Percentiles rank a stretch among this genome's conserved stretches.
phyloP scores from a whole-genome alignment of 1,140 invertebrate species.

The Trigoniulus corallinus region DNA sequence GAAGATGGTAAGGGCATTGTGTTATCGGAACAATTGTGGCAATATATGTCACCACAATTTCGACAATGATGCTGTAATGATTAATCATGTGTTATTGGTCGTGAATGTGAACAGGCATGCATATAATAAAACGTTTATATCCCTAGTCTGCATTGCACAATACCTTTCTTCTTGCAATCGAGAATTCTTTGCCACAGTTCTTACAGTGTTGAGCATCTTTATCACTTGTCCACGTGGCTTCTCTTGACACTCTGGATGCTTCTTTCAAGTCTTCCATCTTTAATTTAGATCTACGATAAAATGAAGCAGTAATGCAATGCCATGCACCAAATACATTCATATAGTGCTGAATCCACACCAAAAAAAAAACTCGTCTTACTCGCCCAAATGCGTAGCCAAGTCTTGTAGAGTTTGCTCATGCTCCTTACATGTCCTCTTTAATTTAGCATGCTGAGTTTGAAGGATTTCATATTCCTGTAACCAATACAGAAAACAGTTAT shows the following conservation, averaged over 20 bases:
- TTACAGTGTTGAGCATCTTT: conserved; percentile 66
- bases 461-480: conserved; percentile 40
- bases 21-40: conserved; percentile 81
- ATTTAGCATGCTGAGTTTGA: conserved; percentile 57
- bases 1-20: conserved; percentile 64
- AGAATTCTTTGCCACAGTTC: conserved; percentile 76
- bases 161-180: conserved; percentile 76
- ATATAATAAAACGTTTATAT: background rate
- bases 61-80: conserved; percentile 72
- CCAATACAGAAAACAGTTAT: conserved; percentile 1
- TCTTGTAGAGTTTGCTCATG: conserved; percentile 87
- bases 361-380: conserved; percentile 25
- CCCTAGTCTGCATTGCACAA: background rate
- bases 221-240: conserved; percentile 70
- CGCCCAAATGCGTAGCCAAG: conserved; percentile 72
- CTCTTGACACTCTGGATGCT: conserved; percentile 34
- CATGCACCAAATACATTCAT: background rate
- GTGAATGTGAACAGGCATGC: background rate
- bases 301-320: background rate
- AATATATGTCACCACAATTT: conserved; percentile 89
- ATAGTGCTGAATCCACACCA: too few species aligned
- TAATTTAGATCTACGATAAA: conserved; percentile 49
- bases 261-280: conserved; percentile 76
- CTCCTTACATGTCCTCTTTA: conserved; percentile 50
- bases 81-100: conserved; percentile 5